Evolutionary conservation across 2,113 vertebrate species (phyloP).

Genomic region (Chaetura pelagica): DNA sequence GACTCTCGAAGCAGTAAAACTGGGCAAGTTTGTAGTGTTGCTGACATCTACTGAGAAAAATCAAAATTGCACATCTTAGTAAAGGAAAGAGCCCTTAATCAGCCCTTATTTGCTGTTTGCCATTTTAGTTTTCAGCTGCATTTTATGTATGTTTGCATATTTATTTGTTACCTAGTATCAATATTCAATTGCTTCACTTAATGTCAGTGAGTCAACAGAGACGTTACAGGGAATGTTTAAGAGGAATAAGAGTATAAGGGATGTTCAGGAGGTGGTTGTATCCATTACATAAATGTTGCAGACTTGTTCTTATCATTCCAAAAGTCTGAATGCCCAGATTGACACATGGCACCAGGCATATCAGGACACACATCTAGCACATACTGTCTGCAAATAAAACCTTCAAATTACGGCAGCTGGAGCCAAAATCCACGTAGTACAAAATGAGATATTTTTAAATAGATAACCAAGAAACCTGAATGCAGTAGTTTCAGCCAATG

Average conservation of each 20-base stretch:
- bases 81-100: not conserved
- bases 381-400: not conserved
- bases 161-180: not conserved
- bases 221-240: fast-evolving
- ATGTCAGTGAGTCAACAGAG: not conserved
- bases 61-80: slow-evolving; percentile 35
- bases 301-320: not conserved
- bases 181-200: not conserved
- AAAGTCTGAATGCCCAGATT: not conserved
- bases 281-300: not conserved
- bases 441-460: not conserved
- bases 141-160: not conserved
- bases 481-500: not conserved
- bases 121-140: not conserved
- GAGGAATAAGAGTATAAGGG: not conserved
- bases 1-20: not conserved
- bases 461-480: not conserved
- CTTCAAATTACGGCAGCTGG: not conserved
- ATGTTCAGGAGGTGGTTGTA: not conserved
- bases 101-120: not conserved
- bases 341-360: not conserved
- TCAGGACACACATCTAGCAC: not conserved
- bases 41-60: slow-evolving; percentile 75
- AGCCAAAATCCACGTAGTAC: not conserved
- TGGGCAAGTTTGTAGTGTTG: slow-evolving; percentile 68